Percentiles rank a stretch among this genome's conserved stretches.
phyloP scores from a whole-genome alignment of 2,888 invertebrate genomes.

The Diaphora mendica region DNA sequence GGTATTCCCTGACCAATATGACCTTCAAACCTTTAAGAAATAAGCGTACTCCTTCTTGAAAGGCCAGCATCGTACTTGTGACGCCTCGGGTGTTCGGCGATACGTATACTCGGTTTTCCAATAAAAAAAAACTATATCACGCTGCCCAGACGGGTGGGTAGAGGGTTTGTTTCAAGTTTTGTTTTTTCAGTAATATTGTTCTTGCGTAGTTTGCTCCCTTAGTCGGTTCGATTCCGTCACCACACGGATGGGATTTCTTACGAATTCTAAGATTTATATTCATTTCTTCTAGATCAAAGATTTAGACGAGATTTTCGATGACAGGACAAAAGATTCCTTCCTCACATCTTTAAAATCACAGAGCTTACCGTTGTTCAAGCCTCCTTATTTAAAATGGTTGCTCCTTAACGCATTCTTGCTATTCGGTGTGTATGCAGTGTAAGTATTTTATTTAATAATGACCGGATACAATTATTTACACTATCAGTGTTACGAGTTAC shows the following conservation, averaged over 20 bases:
- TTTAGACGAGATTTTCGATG: conserved; percentile 15
- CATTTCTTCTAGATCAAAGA: background rate
- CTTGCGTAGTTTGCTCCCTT: too few relatives aligned
- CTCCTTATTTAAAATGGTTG: conserved; percentile 84
- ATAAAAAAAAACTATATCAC: too few relatives aligned
- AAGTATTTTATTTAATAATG: conserved; percentile 61
- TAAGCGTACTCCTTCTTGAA: too few relatives aligned
- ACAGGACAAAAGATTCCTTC: conserved; percentile 59
- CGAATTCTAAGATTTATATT: background rate
- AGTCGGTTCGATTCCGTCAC: too few relatives aligned
- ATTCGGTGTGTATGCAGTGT: conserved; percentile 89
- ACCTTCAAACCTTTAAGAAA: too few relatives aligned
- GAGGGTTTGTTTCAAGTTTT: too few relatives aligned
- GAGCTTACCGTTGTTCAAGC: conserved; percentile 81
- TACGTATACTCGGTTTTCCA: too few relatives aligned
- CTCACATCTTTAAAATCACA: conserved; percentile 80
- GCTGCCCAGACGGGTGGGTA: too few relatives aligned
- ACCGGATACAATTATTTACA: background rate
- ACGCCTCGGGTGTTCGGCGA: too few relatives aligned
- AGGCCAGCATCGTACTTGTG: too few relatives aligned
- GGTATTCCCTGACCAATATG: too few relatives aligned
- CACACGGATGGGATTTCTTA: conserved; percentile 55
- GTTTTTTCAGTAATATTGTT: too few relatives aligned
- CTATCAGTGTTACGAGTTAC: background rate
- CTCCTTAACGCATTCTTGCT: conserved; percentile 84